Conservation (phyloP, 2,888 invertebrate species). For the Acleris sparsana region DNA sequence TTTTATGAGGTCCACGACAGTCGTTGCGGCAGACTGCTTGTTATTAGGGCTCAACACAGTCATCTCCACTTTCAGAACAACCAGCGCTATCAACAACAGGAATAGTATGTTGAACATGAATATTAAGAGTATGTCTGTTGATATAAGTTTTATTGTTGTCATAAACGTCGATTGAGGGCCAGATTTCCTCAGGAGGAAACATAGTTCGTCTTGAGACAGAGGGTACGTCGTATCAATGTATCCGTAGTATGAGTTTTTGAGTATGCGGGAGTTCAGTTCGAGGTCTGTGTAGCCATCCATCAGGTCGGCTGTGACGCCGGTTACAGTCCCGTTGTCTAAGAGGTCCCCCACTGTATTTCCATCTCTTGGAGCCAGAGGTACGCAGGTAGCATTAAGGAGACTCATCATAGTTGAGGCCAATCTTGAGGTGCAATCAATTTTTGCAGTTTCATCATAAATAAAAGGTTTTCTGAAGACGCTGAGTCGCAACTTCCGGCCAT, state of each 20-base stretch:
- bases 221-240: conserved; percentile 81
- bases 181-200: conserved; percentile 81
- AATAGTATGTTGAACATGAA: conserved; percentile 58
- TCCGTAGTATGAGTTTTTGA: conserved; percentile 75
- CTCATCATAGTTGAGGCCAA: conserved; percentile 62
- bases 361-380: conserved; percentile 66
- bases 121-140: conserved; percentile 55
- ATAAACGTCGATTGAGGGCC: conserved; percentile 75
- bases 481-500: conserved; percentile 60
- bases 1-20: conserved; percentile 64
- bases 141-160: conserved; percentile 65
- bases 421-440: conserved; percentile 60
- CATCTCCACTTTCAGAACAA: conserved; percentile 59
- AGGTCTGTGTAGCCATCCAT: conserved; percentile 80
- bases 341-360: conserved; percentile 71
- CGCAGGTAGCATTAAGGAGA: conserved; percentile 69
- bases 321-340: conserved; percentile 70
- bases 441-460: conserved; percentile 57
- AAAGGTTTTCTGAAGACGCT: conserved; percentile 69
- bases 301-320: conserved; percentile 73
- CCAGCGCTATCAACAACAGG: conserved; percentile 54
- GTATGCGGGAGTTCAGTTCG: conserved; percentile 79
- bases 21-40: conserved; percentile 51
- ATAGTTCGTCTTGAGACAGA: conserved; percentile 79
- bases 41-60: conserved; percentile 53